These are phyloP conservation scores for Parazoanthus swiftii DNA, from an alignment of 92 coral and sea anemone species.

Conservation along the genomic window DNA sequence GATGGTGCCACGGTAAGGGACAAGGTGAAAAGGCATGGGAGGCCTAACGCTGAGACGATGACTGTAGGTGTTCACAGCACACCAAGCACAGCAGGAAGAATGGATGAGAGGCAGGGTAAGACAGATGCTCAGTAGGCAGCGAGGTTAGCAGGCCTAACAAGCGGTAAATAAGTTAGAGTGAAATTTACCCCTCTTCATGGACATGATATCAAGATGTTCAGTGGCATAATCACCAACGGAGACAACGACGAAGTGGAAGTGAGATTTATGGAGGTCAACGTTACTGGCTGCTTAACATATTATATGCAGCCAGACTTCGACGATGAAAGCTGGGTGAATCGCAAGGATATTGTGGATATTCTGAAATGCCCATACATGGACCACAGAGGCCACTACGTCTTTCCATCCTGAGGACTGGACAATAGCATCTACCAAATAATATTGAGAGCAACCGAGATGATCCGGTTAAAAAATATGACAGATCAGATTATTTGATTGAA, in stretches of 20 bases:
- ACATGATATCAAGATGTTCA: slow-evolving; percentile 22
- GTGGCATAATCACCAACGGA: slow-evolving; percentile 5
- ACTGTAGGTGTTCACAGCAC: not conserved
- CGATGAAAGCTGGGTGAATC: slow-evolving; percentile 15
- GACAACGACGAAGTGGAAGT: slow-evolving; percentile 14
- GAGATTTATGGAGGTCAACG: slow-evolving; percentile 15
- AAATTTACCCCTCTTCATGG: slow-evolving; percentile 23
- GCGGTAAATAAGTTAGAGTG: slow-evolving; percentile 25
- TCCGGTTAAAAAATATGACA: not conserved
- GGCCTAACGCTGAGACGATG: not conserved
- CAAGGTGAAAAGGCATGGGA: not conserved
- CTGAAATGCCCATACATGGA: slow-evolving; percentile 41
- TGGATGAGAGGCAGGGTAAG: slow-evolving; percentile 19
- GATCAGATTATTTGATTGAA: slow-evolving; percentile 17
- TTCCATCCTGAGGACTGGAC: not conserved
- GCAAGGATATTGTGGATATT: slow-evolving; percentile 25
- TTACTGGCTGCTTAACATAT: slow-evolving; percentile 25
- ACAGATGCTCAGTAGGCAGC: slow-evolving; percentile 26
- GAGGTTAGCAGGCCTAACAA: slow-evolving; percentile 33
- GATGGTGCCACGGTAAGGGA: not conserved
- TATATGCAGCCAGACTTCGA: slow-evolving; percentile 31
- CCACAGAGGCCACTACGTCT: slow-evolving; percentile 28
- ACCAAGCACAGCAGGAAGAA: slow-evolving; percentile 23
- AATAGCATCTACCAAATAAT: too few relatives aligned
- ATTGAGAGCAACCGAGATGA: not conserved